Percentiles rank a stretch among this genome's conserved stretches.
Conservation (phyloP, 2,797 vertebrate genomes). For the Cottoperca gobio region DNA sequence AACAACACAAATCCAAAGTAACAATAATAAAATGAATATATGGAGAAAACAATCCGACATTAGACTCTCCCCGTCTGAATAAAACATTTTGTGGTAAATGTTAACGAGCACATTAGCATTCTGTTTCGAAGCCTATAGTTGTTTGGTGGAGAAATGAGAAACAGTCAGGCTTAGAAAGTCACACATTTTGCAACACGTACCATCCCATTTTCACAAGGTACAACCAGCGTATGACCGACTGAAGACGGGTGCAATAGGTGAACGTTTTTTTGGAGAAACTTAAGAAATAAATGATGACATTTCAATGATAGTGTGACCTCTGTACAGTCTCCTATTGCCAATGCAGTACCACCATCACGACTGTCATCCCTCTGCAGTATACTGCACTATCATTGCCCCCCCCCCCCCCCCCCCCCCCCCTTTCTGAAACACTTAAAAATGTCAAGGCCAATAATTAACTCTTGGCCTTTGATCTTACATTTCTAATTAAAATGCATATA, state of each 20-base stretch:
- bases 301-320: neutral
- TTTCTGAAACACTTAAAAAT: neutral
- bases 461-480: neutral
- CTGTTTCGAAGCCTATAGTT: neutral
- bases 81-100: neutral
- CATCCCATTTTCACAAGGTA: constrained; percentile 1
- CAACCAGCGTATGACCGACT: neutral
- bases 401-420: too few species aligned
- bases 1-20: neutral
- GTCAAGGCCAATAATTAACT: neutral
- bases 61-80: neutral
- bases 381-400: neutral
- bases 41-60: neutral
- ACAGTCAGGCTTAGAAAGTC: constrained; percentile 2
- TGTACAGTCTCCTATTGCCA: neutral
- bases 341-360: neutral
- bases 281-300: neutral
- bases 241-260: neutral
- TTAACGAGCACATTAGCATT: neutral
- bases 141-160: neutral
- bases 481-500: neutral
- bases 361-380: neutral
- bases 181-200: constrained; percentile 25
- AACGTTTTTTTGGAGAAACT: neutral
- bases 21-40: neutral